A percentile compares a stretch with the other conserved stretches of the same genome.
Evolutionary conservation across 2,797 vertebrate species (phyloP).

Genomic region (Melopsittacus undulatus): DNA sequence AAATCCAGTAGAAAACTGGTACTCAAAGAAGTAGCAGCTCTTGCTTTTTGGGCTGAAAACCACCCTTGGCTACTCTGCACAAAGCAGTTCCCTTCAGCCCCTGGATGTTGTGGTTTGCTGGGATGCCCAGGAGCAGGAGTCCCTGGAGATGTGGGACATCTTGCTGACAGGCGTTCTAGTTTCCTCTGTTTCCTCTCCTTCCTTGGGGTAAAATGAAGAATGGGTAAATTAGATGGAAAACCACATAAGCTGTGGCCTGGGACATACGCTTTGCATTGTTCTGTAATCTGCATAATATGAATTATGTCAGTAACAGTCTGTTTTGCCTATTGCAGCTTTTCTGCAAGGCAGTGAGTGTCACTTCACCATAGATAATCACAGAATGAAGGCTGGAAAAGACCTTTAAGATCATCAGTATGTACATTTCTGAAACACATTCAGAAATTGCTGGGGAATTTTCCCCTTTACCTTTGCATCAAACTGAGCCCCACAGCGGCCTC

Average conservation of each 20-base stretch:
- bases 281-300: neutral
- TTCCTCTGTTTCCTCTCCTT: neutral
- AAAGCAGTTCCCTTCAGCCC: neutral
- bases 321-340: neutral
- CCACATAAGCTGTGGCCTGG: neutral
- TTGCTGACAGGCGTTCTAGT: neutral
- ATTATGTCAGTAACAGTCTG: neutral
- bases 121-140: neutral
- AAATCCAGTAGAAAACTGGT: neutral
- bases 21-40: neutral
- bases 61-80: neutral
- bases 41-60: neutral
- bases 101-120: neutral
- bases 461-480: neutral
- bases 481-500: accelerated
- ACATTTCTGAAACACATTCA: neutral
- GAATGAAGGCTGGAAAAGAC: neutral
- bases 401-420: neutral
- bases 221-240: neutral
- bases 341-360: neutral
- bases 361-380: neutral
- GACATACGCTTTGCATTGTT: neutral
- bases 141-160: neutral
- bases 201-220: neutral
- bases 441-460: neutral